A percentile compares a stretch with the other conserved stretches of the same genome.
phyloP scores from a whole-genome alignment of 2,797 vertebrate species.

The Cyprinodon diabolis region DNA sequence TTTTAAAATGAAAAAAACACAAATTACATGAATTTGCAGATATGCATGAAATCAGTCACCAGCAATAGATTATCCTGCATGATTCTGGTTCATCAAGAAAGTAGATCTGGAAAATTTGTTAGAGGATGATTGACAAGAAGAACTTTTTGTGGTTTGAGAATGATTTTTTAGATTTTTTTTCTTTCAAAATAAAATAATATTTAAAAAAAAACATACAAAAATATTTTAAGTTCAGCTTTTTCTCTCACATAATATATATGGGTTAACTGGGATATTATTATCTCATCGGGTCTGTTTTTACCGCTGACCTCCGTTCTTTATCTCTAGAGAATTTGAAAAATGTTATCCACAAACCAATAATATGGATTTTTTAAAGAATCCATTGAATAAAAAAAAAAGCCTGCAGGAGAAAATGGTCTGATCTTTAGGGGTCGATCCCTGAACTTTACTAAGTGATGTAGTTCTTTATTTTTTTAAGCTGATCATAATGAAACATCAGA shows the following conservation, averaged over 20 bases:
- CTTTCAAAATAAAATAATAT: not conserved
- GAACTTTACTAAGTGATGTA: constrained; percentile 8
- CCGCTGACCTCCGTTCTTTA: constrained; percentile 2
- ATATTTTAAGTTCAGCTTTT: too few species aligned
- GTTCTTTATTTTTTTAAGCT: not conserved
- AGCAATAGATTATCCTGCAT: constrained; percentile 1
- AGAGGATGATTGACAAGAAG: not conserved
- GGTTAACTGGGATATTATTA: constrained; percentile 28
- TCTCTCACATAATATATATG: constrained; percentile 23
- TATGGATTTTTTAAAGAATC: constrained; percentile 44
- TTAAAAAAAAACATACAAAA: too few species aligned
- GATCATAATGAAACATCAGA: constrained; percentile 2
- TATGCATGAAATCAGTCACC: constrained; percentile 6
- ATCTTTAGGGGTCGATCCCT: not conserved
- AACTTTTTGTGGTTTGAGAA: not conserved
- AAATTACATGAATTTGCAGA: not conserved
- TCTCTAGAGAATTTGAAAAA: not conserved
- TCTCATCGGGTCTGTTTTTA: constrained; percentile 14
- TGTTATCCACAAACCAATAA: constrained; percentile 26
- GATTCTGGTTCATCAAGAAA: not conserved
- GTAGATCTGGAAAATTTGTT: not conserved
- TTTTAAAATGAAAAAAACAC: not conserved
- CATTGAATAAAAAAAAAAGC: constrained; percentile 12
- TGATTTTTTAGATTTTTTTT: not conserved
- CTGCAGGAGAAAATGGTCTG: not conserved